Base-by-base conservation (phyloP, 2,113 vertebrate genomes). In the Cyprinodon variegatus region DNA sequence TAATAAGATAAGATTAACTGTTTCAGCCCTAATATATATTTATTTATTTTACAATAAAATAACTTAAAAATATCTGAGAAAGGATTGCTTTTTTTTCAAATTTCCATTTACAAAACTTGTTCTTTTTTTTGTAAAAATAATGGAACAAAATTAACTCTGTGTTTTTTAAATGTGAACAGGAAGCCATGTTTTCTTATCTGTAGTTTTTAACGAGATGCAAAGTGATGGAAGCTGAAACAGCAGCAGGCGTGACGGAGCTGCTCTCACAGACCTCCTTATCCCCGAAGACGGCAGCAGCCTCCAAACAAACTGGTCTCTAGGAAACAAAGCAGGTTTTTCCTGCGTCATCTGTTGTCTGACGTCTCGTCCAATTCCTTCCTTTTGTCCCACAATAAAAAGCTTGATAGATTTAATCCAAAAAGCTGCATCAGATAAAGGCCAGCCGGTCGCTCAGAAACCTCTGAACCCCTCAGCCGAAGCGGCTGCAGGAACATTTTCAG, bases 271-370 rank as follows among this genome's bases (percentile, higher is more conserved):
- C 43, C 46, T 70, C 61, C 41, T 59, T 5, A 64, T 67, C 83
- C 78, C 65, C 40, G 0, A 78, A 83, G 82, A 29, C 61, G 17
- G 60, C 64, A 76, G 11, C 36, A 68, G 60, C 60, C 71, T 4
- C 70, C 74, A 88, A 90, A 89, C 84, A 87, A 70, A 81, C 8
- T 29, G 0, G 86, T 91, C 72, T 85, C 88, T 64, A 83, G 76
- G 93, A 85, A 76, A 93, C 83, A 0, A 41, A 40, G 40, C 64
- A 12, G 81, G 68, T 57, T 74, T 75, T 46, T 57, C 43, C 83
- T 84, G 76, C 41, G 70, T 87, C 87, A 90, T 60, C 41, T 45
- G 13, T 53, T 6, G 46, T 13, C 50, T n/a, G 50, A 74, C 38
- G 0, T 12, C 45, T 46, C 7, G 72, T 45, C 74, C 60, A 66